phyloP scores from a whole-genome alignment of 35 echinoderm and acorn worm genomes.

The Strongylocentrotus purpuratus region DNA sequence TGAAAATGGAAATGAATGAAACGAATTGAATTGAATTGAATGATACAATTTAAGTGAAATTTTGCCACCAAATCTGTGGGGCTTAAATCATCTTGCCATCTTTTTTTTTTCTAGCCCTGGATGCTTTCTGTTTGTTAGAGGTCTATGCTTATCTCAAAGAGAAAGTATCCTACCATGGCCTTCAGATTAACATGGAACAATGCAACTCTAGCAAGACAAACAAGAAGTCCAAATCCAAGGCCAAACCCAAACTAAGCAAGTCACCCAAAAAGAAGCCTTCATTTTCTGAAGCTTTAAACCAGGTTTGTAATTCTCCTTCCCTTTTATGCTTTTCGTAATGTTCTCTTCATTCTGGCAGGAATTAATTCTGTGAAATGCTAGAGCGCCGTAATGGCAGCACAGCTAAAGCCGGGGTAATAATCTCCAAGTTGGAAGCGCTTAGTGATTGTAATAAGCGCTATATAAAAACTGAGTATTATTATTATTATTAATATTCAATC shows the following conservation, averaged over 20 bases:
- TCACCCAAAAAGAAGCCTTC: slow-evolving; percentile 11
- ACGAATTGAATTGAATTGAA: no score
- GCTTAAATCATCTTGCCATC: not conserved
- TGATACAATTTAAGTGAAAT: no score
- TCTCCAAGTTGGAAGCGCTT: no score
- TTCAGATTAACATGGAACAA: slow-evolving; percentile 70
- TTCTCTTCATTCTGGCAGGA: no score
- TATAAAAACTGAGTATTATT: no score
- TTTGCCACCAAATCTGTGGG: no score
- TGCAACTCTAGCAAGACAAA: slow-evolving; percentile 22
- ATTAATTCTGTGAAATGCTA: no score
- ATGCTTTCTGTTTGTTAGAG: slow-evolving; percentile 92
- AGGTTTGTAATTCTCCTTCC: not conserved
- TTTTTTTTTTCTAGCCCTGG: slow-evolving; percentile 61
- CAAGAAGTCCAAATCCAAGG: slow-evolving; percentile 53
- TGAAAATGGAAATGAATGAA: no score
- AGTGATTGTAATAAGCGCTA: no score
- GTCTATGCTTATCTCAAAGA: slow-evolving; percentile 72
- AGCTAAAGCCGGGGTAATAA: no score
- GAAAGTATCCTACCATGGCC: slow-evolving; percentile 32
- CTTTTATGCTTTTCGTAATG: not conserved
- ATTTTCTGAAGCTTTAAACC: not conserved
- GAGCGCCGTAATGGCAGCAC: no score
- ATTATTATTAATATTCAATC: no score
- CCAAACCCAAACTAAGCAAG: slow-evolving; percentile 43